Evolutionary conservation across 2,888 invertebrate species (phyloP), one percentile per base, ranked within the genome.

Genomic region (Temnothorax rugatulus): DNA sequence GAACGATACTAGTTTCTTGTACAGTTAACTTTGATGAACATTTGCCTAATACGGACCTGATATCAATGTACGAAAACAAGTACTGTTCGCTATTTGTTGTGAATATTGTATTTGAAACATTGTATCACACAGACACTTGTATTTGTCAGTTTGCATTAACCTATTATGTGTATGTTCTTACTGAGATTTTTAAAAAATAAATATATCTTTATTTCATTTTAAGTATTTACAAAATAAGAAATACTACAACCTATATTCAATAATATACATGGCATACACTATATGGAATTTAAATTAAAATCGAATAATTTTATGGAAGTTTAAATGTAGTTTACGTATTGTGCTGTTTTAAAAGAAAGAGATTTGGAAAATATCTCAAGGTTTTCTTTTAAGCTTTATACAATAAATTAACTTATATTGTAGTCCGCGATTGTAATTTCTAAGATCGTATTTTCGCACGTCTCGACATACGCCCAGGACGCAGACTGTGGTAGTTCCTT

Each of bases 21-120:
- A 68, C 66, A 47, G 66, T 68, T 68, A 66, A 18, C 47, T 68
- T 29, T 29, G 47, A 68, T 68, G 18, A 50, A 29, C 18, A 68
- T 68, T 47, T 47, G 9, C 29, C 66, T 29, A 68, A 68, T 47
- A 68, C 5, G 66, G 29, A 68, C 4, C 0, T 68, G 29, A 68
- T 44, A 11, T n/a, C 15, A 44, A 4, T 11, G 21, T 8, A 29
- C 47, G 29, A 47, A 44, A 50, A 5, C 18, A 68, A 47, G 29
- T 47, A 47, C 8, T 9, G 9, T 44, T 47, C 29, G 5, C 11
- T 29, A 18, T 66, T 66, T 29, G 8, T 64, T 21, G 18, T 5
- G 29, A 64, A 29, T 68, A 68, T 29, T 47, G 5, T 29, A 66
- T 9, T 66, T 44, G 44, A 66, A 44, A 25, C 44, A 15, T 44